Evolutionary conservation across 1,140 invertebrate species (phyloP).

Genomic region (Formica selysi): DNA sequence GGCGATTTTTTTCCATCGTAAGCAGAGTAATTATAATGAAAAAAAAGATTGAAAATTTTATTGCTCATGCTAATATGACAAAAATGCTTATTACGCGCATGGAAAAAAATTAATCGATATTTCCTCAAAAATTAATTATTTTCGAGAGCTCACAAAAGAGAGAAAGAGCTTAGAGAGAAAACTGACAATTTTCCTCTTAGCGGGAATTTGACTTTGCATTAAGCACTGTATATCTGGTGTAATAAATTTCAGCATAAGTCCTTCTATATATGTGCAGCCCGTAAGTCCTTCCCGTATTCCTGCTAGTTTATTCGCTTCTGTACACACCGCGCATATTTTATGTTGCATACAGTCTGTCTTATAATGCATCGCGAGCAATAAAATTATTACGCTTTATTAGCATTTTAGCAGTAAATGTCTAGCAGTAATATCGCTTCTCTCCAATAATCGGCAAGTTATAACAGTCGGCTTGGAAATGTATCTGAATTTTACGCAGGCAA

Average conservation of each 20-base stretch:
- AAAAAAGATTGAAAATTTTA: not conserved
- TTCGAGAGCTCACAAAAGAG: not conserved
- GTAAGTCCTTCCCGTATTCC: not conserved
- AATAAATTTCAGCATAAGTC: slow-evolving; percentile 53
- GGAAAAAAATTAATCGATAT: not conserved
- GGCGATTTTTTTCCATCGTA: slow-evolving; percentile 11
- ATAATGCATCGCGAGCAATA: slow-evolving; percentile 19
- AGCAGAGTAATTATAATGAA: slow-evolving; percentile 13
- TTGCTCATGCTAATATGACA: not conserved
- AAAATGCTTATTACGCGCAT: not conserved
- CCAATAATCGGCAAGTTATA: slow-evolving; percentile 5
- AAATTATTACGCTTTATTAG: slow-evolving; percentile 35
- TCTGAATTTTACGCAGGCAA: not conserved
- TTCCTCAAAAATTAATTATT: slow-evolving; percentile 10
- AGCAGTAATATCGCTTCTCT: slow-evolving; percentile 5
- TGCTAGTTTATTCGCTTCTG: slow-evolving; percentile 21
- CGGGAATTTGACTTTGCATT: slow-evolving; percentile 35
- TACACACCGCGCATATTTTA: slow-evolving; percentile 31
- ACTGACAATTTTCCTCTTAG: slow-evolving; percentile 42
- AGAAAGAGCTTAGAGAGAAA: not conserved
- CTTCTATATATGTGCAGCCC: not conserved
- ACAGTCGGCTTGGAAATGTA: slow-evolving; percentile 7
- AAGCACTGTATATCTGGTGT: slow-evolving; percentile 43
- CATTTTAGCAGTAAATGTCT: slow-evolving; percentile 2
- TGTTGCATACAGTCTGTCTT: slow-evolving; percentile 30